Percentiles rank a stretch among this genome's conserved stretches.
These are phyloP conservation scores for Mus pahari DNA, from an alignment of 2,113 vertebrate genomes.

Conservation along the genomic window DNA sequence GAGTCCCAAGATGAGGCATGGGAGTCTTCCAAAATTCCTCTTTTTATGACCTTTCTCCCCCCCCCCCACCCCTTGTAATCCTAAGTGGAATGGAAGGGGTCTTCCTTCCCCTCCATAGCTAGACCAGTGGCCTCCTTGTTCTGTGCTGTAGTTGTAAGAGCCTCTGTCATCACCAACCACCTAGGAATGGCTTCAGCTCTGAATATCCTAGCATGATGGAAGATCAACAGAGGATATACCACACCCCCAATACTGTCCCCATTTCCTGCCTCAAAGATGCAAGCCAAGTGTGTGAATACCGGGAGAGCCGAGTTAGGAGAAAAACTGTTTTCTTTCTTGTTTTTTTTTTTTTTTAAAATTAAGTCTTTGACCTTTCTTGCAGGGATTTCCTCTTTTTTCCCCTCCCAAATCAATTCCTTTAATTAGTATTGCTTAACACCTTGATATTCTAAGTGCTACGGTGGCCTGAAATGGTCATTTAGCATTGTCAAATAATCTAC, in stretches of 20 bases:
- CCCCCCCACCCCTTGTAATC: not conserved
- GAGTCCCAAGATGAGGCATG: not conserved
- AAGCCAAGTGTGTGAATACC: not conserved
- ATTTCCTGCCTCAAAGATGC: not conserved
- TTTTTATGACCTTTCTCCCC: not conserved
- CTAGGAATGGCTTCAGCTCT: not conserved
- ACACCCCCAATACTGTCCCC: not conserved
- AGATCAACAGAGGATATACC: not conserved
- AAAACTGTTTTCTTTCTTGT: not conserved
- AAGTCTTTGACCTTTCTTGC: not conserved
- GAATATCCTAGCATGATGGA: not conserved
- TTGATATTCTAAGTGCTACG: not conserved
- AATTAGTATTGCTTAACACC: not conserved
- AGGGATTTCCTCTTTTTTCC: not conserved
- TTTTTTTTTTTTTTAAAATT: not conserved
- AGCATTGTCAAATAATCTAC: not conserved
- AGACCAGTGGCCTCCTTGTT: not conserved
- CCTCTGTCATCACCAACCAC: not conserved
- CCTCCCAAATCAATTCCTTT: not conserved
- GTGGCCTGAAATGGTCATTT: not conserved
- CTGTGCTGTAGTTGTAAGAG: not conserved
- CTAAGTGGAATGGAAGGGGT: not conserved
- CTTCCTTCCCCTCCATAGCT: not conserved
- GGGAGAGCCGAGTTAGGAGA: not conserved
- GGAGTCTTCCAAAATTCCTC: not conserved